Evolutionary conservation across 2,888 invertebrate species (phyloP), one percentile per base, ranked within the genome.

Genomic region (Tetramorium bicarinatum): DNA sequence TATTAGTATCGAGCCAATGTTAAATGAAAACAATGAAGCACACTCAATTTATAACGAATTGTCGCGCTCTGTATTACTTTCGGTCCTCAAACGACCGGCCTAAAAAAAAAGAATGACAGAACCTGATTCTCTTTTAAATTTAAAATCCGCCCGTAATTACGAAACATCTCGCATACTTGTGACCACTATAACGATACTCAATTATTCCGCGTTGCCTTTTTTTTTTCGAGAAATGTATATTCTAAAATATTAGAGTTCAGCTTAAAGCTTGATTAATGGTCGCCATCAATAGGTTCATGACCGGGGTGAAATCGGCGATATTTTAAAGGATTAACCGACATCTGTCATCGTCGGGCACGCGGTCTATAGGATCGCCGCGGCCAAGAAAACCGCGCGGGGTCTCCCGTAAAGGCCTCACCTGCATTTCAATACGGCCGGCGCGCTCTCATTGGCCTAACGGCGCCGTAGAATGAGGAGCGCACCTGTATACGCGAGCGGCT

Each of bases 341-440:
- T 83, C 81, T 71, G 62, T 81, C 66, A 82, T 74, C 72, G 75
- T 59, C 84, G 67, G 29, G 1, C 8, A 15, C 44, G 15, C 38
- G 76, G 64, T 11, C 47, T 21, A 18, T 76, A 81, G 85, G 72
- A 82, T 77, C 66, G 66, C 47, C 75, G 85, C 25, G 44, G 1
- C 83, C 85, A 84, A 85, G 84, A 83, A 82, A 86, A 87, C 25
- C n/a, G 41, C 49, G 52, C 49, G 34, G 83, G 76, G 80, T 59
- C 85, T 54, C 77, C 77, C 64, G 84, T 72, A 75, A 85, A 84
- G 79, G 79, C 82, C 86, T 85, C 82, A 86, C 85, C 67, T 83
- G 88, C 83, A 85, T 87, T 83, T 82, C 83, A 82, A 84, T 85
- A 82, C 82, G 84, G 76, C 83, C 79, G 69, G 21, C 56, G 72